Conservation (phyloP, 1,140 invertebrate species). For the Gryon sp. region DNA sequence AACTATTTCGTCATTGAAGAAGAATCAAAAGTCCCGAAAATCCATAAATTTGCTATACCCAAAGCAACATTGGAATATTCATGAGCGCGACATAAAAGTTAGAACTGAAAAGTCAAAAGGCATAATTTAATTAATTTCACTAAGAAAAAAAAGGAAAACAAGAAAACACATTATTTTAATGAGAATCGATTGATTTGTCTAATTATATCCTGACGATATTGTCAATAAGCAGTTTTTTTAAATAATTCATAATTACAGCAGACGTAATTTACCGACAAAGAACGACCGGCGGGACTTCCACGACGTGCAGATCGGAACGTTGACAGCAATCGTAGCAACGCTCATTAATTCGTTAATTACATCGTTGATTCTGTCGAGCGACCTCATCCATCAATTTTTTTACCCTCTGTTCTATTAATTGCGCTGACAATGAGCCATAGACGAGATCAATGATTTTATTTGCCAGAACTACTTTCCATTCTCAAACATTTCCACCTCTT, state of each 20-base stretch:
- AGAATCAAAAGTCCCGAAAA: constrained; percentile 22
- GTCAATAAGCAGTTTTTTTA: constrained; percentile 49
- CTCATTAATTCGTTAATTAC: constrained; percentile 65
- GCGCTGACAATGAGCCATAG: constrained; percentile 43
- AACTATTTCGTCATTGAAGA: too few species aligned
- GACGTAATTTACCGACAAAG: constrained; percentile 63
- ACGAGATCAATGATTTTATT: constrained; percentile 28
- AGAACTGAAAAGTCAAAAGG: neutral
- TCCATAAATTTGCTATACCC: constrained; percentile 2
- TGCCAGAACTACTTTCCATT: neutral
- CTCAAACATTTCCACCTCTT: constrained; percentile 19
- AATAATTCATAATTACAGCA: constrained; percentile 64
- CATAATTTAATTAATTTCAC: constrained; percentile 43
- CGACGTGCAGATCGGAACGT: constrained; percentile 53
- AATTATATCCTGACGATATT: constrained; percentile 57
- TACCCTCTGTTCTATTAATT: constrained; percentile 54
- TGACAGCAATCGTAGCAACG: constrained; percentile 56
- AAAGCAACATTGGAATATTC: constrained; percentile 34
- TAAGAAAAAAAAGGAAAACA: constrained; percentile 7
- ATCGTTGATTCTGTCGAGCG: constrained; percentile 52
- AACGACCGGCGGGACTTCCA: constrained; percentile 57
- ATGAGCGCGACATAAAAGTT: constrained; percentile 8
- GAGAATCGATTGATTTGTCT: constrained; percentile 54
- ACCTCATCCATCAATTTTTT: constrained; percentile 63
- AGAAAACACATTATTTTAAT: neutral